A percentile compares a stretch with the other conserved stretches of the same genome.
Evolutionary conservation across 2,888 invertebrate genomes (phyloP).

Genomic region (Drosophila infuscata): DNA sequence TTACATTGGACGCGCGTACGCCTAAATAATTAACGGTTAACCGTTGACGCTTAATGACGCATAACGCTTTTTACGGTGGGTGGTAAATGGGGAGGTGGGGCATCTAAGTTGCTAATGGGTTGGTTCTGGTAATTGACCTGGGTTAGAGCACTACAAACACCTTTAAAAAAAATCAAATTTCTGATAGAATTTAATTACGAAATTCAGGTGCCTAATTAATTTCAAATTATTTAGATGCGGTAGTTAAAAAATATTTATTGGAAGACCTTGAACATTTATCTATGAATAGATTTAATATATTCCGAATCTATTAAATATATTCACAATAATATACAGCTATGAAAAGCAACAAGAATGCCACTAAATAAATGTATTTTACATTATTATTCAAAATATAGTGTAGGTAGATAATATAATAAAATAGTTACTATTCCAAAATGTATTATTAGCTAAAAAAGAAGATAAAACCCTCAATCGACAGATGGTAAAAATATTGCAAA

Average conservation of each 20-base stretch:
- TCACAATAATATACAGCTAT: neutral
- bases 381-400: neutral
- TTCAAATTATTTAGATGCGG: neutral
- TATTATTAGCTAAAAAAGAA: no score
- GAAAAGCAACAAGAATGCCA: no score
- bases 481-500: neutral
- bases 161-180: constrained; percentile 13
- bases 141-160: neutral
- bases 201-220: neutral
- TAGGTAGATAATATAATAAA: neutral
- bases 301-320: neutral
- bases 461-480: no score
- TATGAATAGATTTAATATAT: neutral
- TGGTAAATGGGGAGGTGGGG: neutral
- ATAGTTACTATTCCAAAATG: neutral
- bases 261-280: neutral
- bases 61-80: constrained; percentile 45
- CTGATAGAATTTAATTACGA: neutral
- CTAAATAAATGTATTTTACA: no score
- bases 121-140: constrained; percentile 18
- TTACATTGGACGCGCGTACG: constrained; percentile 64
- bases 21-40: constrained; percentile 73
- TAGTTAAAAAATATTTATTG: neutral
- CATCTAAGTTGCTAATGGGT: constrained; percentile 30
- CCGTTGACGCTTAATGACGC: constrained; percentile 68